Percentiles rank a stretch among this genome's conserved stretches.
Evolutionary conservation across 2,797 vertebrate species (phyloP).

Genomic region (Oreochromis mossambicus): DNA sequence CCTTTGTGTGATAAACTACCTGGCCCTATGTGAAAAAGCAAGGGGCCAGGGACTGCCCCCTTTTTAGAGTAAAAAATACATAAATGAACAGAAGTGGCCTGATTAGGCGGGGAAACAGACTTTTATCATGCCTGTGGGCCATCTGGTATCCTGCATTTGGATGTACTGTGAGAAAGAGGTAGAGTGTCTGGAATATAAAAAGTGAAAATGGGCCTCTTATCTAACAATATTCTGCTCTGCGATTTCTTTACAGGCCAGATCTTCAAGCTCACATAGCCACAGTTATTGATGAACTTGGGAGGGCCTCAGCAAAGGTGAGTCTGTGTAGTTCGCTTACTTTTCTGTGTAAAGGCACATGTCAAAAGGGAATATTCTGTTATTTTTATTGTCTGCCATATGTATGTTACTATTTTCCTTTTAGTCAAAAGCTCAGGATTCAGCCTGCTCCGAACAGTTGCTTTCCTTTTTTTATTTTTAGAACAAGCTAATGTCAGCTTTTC

Average conservation of each 20-base stretch:
- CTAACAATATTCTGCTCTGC: neutral
- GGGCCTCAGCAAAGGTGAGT: conserved; percentile 86
- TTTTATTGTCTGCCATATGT: neutral
- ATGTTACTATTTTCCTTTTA: neutral
- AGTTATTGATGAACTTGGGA: conserved; percentile 87
- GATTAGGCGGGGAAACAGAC: neutral
- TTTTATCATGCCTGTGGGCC: neutral
- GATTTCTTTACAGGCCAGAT: conserved; percentile 73
- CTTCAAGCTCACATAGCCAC: conserved; percentile 78
- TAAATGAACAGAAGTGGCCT: neutral
- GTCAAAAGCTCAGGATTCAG: neutral
- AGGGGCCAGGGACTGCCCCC: fast-evolving
- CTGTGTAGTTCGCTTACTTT: neutral
- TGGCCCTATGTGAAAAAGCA: neutral
- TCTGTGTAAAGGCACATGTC: neutral
- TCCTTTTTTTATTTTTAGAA: neutral
- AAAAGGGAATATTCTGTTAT: neutral
- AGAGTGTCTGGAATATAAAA: neutral
- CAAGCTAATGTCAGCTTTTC: neutral
- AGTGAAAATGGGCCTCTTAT: neutral
- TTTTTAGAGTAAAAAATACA: neutral
- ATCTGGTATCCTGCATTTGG: neutral
- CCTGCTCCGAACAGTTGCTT: neutral
- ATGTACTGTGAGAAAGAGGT: neutral
- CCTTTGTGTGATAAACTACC: neutral